Percentiles rank a stretch among this genome's conserved stretches.
phyloP scores from a whole-genome alignment of 1,140 invertebrate species.

The Drosophila willistoni region DNA sequence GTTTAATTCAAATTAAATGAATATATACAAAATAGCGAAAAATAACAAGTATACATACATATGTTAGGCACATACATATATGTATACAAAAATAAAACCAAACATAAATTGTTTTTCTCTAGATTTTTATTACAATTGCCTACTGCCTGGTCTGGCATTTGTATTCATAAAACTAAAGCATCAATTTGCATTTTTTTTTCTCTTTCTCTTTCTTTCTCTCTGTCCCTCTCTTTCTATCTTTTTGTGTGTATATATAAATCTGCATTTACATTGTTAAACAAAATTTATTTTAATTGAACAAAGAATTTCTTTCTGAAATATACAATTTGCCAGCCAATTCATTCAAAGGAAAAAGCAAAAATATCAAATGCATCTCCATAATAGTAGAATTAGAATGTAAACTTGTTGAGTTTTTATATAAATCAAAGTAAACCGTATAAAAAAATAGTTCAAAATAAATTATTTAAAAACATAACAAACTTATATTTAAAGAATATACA shows the following conservation, averaged over 20 bases:
- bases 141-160: background rate
- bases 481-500: too few relatives aligned
- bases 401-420: too few relatives aligned
- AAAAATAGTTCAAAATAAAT: too few relatives aligned
- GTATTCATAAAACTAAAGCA: conserved; percentile 6
- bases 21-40: background rate
- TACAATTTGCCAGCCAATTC: background rate
- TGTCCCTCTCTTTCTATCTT: too few relatives aligned
- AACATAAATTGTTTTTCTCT: background rate
- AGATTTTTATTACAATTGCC: conserved; percentile 3
- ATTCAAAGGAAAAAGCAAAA: too few relatives aligned
- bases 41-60: too few relatives aligned
- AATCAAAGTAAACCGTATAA: too few relatives aligned
- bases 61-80: too few relatives aligned
- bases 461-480: too few relatives aligned
- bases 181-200: conserved; percentile 3
- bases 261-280: background rate
- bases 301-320: conserved; percentile 1
- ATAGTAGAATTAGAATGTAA: too few relatives aligned
- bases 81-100: background rate
- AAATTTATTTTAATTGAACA: conserved; percentile 9
- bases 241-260: background rate
- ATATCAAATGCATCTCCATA: too few relatives aligned
- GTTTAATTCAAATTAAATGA: background rate
- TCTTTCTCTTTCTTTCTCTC: background rate